A percentile compares a stretch with the other conserved stretches of the same genome.
phyloP scores from a whole-genome alignment of 2,888 invertebrate species.

The Gari tellinella region DNA sequence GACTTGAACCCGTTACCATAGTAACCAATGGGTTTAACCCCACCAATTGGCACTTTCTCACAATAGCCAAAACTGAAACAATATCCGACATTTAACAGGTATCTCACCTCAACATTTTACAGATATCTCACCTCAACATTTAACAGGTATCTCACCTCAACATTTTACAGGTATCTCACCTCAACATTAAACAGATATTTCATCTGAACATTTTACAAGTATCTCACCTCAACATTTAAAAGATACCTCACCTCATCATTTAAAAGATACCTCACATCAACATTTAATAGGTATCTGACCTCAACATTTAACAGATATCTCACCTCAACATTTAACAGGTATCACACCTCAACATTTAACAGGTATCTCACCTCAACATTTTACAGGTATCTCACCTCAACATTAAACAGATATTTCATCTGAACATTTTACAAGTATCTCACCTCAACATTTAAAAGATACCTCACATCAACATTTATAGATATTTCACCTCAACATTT shows the following conservation, averaged over 20 bases:
- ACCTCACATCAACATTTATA: no score
- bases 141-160: constrained; percentile 71
- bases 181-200: constrained; percentile 83
- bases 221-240: constrained; percentile 81
- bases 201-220: no score
- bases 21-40: constrained; percentile 80
- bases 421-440: not conserved
- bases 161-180: constrained; percentile 79
- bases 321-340: no score
- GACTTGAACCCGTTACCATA: constrained; percentile 84
- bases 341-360: constrained; percentile 81
- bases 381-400: constrained; percentile 71
- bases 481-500: constrained; percentile 80
- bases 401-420: constrained; percentile 82
- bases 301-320: constrained; percentile 83
- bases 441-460: constrained; percentile 83
- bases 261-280: no score
- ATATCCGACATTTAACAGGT: not conserved
- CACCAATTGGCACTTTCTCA: constrained; percentile 70
- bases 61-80: constrained; percentile 81
- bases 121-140: no score
- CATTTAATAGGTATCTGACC: constrained; percentile 62
- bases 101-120: constrained; percentile 81
- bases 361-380: no score
- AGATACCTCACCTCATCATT: no score